Base-by-base conservation (phyloP, 1,140 invertebrate species). In the Meloidogyne exigua region DNA sequence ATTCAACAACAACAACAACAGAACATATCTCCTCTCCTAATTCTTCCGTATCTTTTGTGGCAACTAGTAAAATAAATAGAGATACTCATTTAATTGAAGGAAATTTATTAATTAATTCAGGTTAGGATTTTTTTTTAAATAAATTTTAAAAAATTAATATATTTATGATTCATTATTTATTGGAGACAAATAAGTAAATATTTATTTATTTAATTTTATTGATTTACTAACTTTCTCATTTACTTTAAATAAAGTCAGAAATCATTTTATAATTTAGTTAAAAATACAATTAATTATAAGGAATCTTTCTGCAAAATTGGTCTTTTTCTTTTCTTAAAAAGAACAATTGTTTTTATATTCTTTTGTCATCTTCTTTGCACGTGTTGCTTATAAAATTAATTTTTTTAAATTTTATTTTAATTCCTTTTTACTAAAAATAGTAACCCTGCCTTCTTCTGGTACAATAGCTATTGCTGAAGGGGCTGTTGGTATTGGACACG, bases 401-500 rank as follows among this genome's bases (percentile, higher is more conserved):
- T 21, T 62, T n/a, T 44, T 25, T 62, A 65, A 25, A 25, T 65
- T 32, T 64, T 21, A 39, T 64, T 32, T 64, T n/a, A n/a, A n/a
- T n/a, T n/a, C n/a, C n/a, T n/a, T 57, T 18, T 72, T 72, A 25
- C 12, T n/a, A 3, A n/a, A 18, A 15, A n/a, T 23, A 62, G 72
- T 23, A 25, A 62, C n/a, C 21, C 72, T 73, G 42, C 57, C 72
- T 62, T 42, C 72, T 28, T 25, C 72, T 28, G 72, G 72, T 25
- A 23, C 72, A 36, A 65, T 73, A 39, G 57, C 72, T 39, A 65
- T 73, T 73, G 42, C 72, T 57, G 49, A 57, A 12, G 49, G 49
- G 49, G 57, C 69, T 26, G 62, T 62, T 26, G 18, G 69, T 18
- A 62, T 62, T 36, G 72, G 49, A 25, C 57, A 73, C 32, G 72